Conservation (phyloP, 1,140 invertebrate genomes). For the Drosophila pseudoananassae region DNA sequence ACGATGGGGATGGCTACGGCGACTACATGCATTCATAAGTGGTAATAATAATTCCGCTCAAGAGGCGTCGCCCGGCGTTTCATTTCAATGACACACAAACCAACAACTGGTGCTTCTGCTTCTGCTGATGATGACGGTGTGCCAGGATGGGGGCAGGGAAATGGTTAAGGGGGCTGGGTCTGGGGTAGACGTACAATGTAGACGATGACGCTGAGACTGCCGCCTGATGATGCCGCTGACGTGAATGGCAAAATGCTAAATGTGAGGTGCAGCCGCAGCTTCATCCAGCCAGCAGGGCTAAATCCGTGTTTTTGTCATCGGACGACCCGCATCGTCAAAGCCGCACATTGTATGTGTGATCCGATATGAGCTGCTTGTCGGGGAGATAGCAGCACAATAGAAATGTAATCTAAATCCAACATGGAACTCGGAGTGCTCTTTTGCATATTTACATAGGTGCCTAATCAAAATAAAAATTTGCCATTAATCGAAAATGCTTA, state of each 20-base stretch:
- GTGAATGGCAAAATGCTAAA: slow-evolving; percentile 50
- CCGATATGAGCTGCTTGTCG: slow-evolving; percentile 28
- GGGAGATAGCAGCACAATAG: neutral
- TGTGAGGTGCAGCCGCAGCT: slow-evolving; percentile 31
- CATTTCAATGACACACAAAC: slow-evolving; percentile 83
- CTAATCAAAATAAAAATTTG: too few species aligned
- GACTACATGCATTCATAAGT: slow-evolving; percentile 61
- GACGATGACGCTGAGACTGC: slow-evolving; percentile 23
- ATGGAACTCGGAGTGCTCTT: neutral
- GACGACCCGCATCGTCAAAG: slow-evolving; percentile 47
- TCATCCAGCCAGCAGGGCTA: slow-evolving; percentile 22
- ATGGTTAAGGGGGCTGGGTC: neutral
- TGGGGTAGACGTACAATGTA: neutral
- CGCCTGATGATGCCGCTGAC: slow-evolving; percentile 42
- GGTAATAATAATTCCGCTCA: slow-evolving; percentile 83
- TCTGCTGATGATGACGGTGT: slow-evolving; percentile 37
- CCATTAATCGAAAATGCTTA: neutral
- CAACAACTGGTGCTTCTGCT: slow-evolving; percentile 50
- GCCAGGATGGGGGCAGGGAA: neutral
- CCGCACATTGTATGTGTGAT: slow-evolving; percentile 26
- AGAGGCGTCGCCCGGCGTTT: slow-evolving; percentile 79
- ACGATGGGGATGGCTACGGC: slow-evolving; percentile 23
- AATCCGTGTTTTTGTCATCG: slow-evolving; percentile 56
- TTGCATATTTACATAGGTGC: too few species aligned
- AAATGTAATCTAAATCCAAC: neutral